Percentiles rank a stretch among this genome's conserved stretches.
These are phyloP conservation scores for Thomomys bottae DNA, from an alignment of 2,113 vertebrate genomes.

Conservation along the genomic window DNA sequence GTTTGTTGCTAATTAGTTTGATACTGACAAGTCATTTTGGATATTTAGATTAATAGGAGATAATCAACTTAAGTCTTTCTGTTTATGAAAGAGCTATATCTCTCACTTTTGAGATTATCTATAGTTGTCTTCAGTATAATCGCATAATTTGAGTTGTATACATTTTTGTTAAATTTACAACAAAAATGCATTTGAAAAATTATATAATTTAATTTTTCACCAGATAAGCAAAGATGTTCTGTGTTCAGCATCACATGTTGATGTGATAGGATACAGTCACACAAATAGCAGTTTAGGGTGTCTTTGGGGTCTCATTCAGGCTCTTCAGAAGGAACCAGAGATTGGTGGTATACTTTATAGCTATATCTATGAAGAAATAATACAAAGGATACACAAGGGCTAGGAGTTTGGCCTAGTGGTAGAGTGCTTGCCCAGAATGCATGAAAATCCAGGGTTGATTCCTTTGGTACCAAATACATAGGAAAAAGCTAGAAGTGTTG, in stretches of 20 bases:
- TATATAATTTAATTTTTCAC: background rate
- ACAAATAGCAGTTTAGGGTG: no score
- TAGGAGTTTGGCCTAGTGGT: no score
- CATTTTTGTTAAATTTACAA: constrained; percentile 6
- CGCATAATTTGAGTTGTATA: background rate
- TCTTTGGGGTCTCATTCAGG: no score
- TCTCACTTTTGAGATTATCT: background rate
- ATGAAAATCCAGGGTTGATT: no score
- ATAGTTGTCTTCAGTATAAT: background rate
- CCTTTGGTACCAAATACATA: no score
- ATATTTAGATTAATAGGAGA: background rate
- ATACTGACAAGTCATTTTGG: background rate
- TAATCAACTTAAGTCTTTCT: background rate
- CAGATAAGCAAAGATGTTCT: background rate
- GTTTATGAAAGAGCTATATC: background rate
- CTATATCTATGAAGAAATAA: constrained; percentile 10
- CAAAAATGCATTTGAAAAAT: background rate
- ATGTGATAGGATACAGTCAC: no score
- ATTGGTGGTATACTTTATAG: background rate
- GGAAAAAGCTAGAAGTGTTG: no score
- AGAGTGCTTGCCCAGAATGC: no score
- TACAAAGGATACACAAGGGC: background rate
- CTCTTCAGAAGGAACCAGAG: no score
- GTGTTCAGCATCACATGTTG: background rate
- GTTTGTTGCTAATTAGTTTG: background rate